Evolutionary conservation across 1,140 invertebrate genomes (phyloP), one percentile per base, ranked within the genome.

Genomic region (Caerostris darwini): DNA sequence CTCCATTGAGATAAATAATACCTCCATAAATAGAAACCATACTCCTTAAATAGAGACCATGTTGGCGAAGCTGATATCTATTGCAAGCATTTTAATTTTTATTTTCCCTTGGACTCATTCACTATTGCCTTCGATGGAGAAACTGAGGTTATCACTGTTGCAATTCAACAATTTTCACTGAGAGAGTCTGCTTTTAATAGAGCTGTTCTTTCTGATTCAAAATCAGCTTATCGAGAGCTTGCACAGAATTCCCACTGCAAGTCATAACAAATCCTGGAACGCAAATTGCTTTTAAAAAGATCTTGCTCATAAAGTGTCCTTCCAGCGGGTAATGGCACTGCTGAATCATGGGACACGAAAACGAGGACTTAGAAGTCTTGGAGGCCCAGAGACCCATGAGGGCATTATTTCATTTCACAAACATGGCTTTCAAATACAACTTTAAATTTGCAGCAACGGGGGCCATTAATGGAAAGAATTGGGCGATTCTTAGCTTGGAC

Each of bases 271-370:
- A 86, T 86, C 58, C 17, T 86, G 83, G 83, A 34, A 53, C 58
- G 56, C 83, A 86, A 12, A 59, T 86, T 86, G 17, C 17, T 86
- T 86, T 86, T 86, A 34, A 17, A 86, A 86, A 86, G 56, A 86
- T 58, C 7, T 59, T 19, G 17, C 17, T 19, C 14, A n/a, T 19
- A 86, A 86, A 86, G 53, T 86, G 4, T 86, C 17, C 57, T 58
- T 86, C 83, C 83, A 58, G 83, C 7, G 83, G 56, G 1, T 86
- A 86, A 8, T n/a, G 14, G n/a, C 6, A 86, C 56, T 19, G 57
- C 14, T 57, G 57, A n/a, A 86, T 86, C 56, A 17, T 86, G 57
- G 56, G 19, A 86, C 34, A 34, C 34, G 34, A 34, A 34, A 34
- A 58, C 7, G 56, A 17, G 8, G 56, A n/a, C 57, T 8, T 86